A percentile compares a stretch with the other conserved stretches of the same genome.
Evolutionary conservation across 2,113 vertebrate species (phyloP).

Genomic region (Brachirus orientalis): DNA sequence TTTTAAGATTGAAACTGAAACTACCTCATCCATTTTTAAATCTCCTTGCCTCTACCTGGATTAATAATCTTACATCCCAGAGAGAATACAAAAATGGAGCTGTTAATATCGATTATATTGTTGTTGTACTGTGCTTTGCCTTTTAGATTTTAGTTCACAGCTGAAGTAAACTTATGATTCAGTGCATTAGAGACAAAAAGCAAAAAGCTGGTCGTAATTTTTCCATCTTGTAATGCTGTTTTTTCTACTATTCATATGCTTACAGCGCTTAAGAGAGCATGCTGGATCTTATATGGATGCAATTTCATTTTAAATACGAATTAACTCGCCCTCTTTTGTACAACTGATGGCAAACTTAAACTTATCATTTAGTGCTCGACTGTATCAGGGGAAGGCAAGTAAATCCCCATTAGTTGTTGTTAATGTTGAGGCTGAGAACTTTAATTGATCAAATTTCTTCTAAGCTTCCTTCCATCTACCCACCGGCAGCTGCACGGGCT

Average conservation of each 20-base stretch:
- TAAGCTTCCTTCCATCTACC: not conserved
- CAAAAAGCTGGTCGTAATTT: no score
- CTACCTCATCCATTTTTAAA: slow-evolving; percentile 5
- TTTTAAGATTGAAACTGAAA: slow-evolving; percentile 34
- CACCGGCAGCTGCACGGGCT: slow-evolving; percentile 6
- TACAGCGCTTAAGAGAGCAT: no score
- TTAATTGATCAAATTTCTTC: slow-evolving; percentile 44
- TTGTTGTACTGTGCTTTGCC: not conserved
- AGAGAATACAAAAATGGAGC: not conserved
- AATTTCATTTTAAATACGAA: no score
- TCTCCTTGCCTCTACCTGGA: slow-evolving; percentile 4
- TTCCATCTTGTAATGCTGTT: no score
- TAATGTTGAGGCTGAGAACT: not conserved
- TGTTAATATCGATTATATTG: not conserved
- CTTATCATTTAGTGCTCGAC: slow-evolving; percentile 2
- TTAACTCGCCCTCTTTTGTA: not conserved
- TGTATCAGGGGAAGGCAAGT: slow-evolving; percentile 8
- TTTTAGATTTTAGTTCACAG: not conserved
- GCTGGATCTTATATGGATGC: no score
- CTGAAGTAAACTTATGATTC: not conserved
- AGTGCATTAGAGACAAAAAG: no score
- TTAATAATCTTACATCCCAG: slow-evolving; percentile 13
- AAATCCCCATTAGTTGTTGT: slow-evolving; percentile 33
- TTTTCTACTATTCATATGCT: no score
- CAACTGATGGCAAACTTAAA: slow-evolving; percentile 34